phyloP scores from a whole-genome alignment of 2,888 invertebrate species.

The Melanostoma mellinum region DNA sequence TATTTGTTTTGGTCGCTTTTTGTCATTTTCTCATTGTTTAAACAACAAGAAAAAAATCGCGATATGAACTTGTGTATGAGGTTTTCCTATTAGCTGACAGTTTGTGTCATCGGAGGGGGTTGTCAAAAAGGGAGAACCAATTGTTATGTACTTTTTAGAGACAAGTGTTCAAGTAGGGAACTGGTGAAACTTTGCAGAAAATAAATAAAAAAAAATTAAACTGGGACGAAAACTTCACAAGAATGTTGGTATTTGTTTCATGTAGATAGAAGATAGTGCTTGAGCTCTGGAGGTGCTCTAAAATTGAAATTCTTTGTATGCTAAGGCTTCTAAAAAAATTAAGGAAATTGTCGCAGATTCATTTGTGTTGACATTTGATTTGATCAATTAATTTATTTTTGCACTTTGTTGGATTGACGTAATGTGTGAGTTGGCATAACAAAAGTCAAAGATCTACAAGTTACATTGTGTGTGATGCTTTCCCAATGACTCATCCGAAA shows the following conservation, averaged over 20 bases:
- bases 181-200: slow-evolving; percentile 42
- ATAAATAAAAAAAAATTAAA: slow-evolving; percentile 14
- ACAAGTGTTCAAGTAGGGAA: slow-evolving; percentile 66
- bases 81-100: slow-evolving; percentile 61
- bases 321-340: slow-evolving; percentile 40
- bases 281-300: neutral
- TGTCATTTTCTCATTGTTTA: slow-evolving; percentile 44
- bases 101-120: slow-evolving; percentile 40
- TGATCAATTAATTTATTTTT: slow-evolving; percentile 64
- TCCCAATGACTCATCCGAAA: too few relatives aligned
- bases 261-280: slow-evolving; percentile 9
- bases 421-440: neutral
- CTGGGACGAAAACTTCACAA: slow-evolving; percentile 37
- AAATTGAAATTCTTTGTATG: slow-evolving; percentile 47
- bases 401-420: slow-evolving; percentile 9
- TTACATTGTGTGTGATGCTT: too few relatives aligned
- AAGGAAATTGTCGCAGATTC: slow-evolving; percentile 6
- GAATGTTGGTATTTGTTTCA: slow-evolving; percentile 32
- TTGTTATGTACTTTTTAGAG: slow-evolving; percentile 56
- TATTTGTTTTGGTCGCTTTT: slow-evolving; percentile 55
- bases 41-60: slow-evolving; percentile 47
- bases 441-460: too few relatives aligned
- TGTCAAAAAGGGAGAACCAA: slow-evolving; percentile 27
- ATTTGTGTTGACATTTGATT: slow-evolving; percentile 54
- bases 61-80: slow-evolving; percentile 54